Percentiles rank a stretch among this genome's conserved stretches.
Conservation (phyloP, 2,888 invertebrate genomes). For the Eremobia ochroleuca region DNA sequence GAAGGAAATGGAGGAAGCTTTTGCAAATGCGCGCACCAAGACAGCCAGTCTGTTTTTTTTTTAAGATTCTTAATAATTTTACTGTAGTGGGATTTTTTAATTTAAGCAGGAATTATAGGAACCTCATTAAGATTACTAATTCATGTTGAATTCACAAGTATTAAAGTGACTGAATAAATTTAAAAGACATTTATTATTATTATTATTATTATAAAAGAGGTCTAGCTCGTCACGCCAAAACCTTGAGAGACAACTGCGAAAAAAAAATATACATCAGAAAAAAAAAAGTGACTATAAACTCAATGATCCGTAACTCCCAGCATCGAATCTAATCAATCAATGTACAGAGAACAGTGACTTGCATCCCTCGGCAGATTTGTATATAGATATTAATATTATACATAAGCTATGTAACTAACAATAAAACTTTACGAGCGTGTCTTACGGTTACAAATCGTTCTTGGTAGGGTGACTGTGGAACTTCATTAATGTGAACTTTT, state of each 20-base stretch:
- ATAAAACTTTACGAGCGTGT: slow-evolving; percentile 75
- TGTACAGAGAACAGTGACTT: slow-evolving; percentile 48
- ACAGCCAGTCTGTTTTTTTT: no score
- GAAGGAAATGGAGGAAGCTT: no score
- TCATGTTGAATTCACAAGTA: no score
- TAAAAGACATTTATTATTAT: no score
- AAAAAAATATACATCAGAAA: neutral
- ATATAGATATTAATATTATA: slow-evolving; percentile 64
- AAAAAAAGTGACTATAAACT: neutral
- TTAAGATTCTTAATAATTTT: no score
- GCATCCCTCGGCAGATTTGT: slow-evolving; percentile 55
- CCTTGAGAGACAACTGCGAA: neutral
- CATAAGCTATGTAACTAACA: slow-evolving; percentile 54
- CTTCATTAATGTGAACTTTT: neutral
- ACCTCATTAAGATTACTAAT: no score
- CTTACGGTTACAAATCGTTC: slow-evolving; percentile 70
- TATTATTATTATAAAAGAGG: no score
- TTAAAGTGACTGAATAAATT: no score
- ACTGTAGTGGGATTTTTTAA: no score
- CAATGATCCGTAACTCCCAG: slow-evolving; percentile 26
- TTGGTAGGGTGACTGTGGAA: slow-evolving; percentile 44
- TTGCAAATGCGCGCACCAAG: no score
- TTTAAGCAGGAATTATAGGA: no score
- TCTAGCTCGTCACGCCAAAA: neutral
- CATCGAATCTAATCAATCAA: slow-evolving; percentile 53